Percentiles rank a stretch among this genome's conserved stretches.
phyloP scores from a whole-genome alignment of 2,797 vertebrate genomes.

The Channa striata region DNA sequence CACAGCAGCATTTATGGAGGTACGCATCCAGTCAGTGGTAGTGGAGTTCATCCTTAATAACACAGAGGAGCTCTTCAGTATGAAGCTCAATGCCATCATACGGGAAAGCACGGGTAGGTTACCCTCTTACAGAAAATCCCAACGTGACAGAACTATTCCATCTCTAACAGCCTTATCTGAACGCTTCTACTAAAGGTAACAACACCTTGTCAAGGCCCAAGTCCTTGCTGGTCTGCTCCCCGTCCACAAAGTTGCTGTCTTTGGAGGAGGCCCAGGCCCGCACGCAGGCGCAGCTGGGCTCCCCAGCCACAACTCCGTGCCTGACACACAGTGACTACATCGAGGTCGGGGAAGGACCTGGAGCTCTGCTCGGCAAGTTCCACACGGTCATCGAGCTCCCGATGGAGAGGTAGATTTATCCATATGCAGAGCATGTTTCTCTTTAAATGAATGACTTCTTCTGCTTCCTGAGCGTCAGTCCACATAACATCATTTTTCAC shows the following conservation, averaged over 20 bases:
- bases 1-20: conserved; percentile 98
- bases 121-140: not conserved
- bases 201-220: conserved; percentile 93
- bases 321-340: conserved; percentile 93
- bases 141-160: not conserved
- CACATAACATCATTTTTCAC: not conserved
- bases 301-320: conserved; percentile 87
- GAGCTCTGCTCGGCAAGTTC: conserved; percentile 93
- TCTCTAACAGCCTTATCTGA: not conserved
- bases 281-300: conserved; percentile 92
- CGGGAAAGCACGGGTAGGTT: conserved; percentile 92
- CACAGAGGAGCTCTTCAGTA: conserved; percentile 94
- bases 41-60: conserved; percentile 99
- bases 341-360: conserved; percentile 96
- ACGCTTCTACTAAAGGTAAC: conserved; percentile 82
- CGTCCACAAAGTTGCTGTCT: conserved; percentile 95
- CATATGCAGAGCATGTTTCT: not conserved
- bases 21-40: conserved; percentile 97
- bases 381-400: conserved; percentile 97
- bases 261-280: conserved; percentile 97
- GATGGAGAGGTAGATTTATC: conserved; percentile 87
- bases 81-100: conserved; percentile 92
- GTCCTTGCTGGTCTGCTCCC: conserved; percentile 94
- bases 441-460: not conserved
- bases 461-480: not conserved